Percentiles rank a stretch among this genome's conserved stretches.
Evolutionary conservation across 2,888 invertebrate species (phyloP).

Genomic region (Mesochorus sp.): DNA sequence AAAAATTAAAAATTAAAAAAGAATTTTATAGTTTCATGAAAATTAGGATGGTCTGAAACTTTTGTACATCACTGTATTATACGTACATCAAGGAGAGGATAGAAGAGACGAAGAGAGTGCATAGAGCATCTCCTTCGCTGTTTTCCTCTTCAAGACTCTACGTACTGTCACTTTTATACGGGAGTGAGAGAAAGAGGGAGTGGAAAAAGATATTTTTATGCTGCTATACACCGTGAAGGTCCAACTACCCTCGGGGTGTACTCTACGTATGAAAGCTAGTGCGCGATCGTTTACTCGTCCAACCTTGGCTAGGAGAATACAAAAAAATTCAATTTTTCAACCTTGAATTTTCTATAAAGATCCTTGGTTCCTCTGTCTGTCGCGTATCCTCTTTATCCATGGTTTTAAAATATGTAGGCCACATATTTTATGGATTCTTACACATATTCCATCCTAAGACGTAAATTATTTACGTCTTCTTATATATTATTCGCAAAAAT

Average conservation of each 20-base stretch:
- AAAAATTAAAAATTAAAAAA: too few species aligned
- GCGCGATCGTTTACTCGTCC: conserved; percentile 53
- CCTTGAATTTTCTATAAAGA: conserved; percentile 61
- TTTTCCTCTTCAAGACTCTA: conserved; percentile 39
- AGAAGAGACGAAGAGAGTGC: conserved; percentile 9
- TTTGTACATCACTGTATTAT: too few species aligned
- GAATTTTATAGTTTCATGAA: too few species aligned
- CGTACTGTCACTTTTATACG: conserved; percentile 68
- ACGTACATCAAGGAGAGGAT: background rate
- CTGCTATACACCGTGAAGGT: conserved; percentile 44
- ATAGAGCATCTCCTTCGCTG: conserved; percentile 10
- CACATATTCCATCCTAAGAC: too few species aligned
- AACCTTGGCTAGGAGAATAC: conserved; percentile 40
- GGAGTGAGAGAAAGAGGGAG: conserved; percentile 37
- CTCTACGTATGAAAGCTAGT: conserved; percentile 43
- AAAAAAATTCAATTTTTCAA: conserved; percentile 60
- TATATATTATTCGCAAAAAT: too few species aligned
- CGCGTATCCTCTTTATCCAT: background rate
- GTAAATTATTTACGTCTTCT: too few species aligned
- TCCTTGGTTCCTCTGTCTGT: background rate
- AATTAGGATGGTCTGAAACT: too few species aligned
- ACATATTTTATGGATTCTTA: too few species aligned
- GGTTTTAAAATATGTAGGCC: too few species aligned
- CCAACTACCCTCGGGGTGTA: conserved; percentile 26
- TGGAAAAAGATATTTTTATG: conserved; percentile 65